Evolutionary conservation across 1,140 invertebrate species (phyloP).

Genomic region (Cylas formicarius): DNA sequence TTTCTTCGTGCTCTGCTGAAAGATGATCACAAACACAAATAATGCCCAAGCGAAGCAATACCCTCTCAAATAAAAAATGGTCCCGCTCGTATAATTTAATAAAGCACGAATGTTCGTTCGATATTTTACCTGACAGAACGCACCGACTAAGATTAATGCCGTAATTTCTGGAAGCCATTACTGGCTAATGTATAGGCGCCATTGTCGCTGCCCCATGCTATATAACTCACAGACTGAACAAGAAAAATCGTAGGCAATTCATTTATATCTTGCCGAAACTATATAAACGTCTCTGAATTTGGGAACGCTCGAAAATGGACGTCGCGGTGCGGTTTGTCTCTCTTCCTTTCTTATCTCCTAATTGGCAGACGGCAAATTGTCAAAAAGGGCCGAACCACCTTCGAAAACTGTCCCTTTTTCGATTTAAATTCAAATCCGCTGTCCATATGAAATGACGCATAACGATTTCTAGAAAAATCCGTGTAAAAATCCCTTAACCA

Average conservation of each 20-base stretch:
- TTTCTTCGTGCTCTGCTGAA: no score
- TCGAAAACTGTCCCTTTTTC: slow-evolving; percentile 8
- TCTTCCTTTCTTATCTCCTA: no score
- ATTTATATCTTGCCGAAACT: no score
- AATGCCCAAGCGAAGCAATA: no score
- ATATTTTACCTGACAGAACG: slow-evolving; percentile 34
- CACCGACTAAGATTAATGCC: slow-evolving; percentile 35
- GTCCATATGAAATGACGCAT: slow-evolving; percentile 12
- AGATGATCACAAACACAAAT: no score
- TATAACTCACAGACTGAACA: no score
- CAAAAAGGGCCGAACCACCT: not conserved
- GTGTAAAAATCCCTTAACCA: slow-evolving; percentile 18
- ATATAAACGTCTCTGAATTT: no score
- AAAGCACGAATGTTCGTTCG: slow-evolving; percentile 28
- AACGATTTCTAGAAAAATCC: slow-evolving; percentile 10
- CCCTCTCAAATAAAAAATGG: slow-evolving; percentile 22
- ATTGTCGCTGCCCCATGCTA: slow-evolving; percentile 33
- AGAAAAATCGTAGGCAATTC: no score
- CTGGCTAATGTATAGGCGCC: slow-evolving; percentile 27
- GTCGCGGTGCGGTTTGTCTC: no score
- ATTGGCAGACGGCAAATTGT: slow-evolving; percentile 7
- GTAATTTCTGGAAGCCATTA: slow-evolving; percentile 37
- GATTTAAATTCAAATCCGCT: slow-evolving; percentile 16
- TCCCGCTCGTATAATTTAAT: slow-evolving; percentile 27
- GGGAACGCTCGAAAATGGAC: no score